A percentile compares a stretch with the other conserved stretches of the same genome.
Conservation (phyloP, 2,888 invertebrate species). For the Hydroisotoma schaefferi region DNA sequence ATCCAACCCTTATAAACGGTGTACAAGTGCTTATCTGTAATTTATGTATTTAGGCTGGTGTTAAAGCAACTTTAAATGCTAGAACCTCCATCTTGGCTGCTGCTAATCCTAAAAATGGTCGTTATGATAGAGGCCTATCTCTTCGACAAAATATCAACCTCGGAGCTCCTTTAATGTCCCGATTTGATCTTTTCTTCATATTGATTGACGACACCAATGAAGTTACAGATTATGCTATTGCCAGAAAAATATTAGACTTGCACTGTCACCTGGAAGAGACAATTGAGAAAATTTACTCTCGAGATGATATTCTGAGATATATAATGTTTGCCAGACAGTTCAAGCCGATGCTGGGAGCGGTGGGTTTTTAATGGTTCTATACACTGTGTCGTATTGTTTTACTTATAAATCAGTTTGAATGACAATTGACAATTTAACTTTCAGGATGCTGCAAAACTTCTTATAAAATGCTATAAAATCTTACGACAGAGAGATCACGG, state of each 20-base stretch:
- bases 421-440: constrained; percentile 20
- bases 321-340: constrained; percentile 96
- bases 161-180: constrained; percentile 96
- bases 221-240: constrained; percentile 94
- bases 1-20: too few relatives aligned
- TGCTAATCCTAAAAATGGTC: constrained; percentile 95
- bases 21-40: background rate
- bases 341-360: constrained; percentile 79
- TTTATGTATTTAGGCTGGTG: constrained; percentile 69
- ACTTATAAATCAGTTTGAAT: background rate
- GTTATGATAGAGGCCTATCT: constrained; percentile 90
- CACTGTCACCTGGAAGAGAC: constrained; percentile 80
- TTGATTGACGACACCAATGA: constrained; percentile 95
- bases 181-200: constrained; percentile 98
- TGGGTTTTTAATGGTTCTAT: constrained; percentile 51
- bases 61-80: constrained; percentile 95
- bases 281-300: constrained; percentile 75
- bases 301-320: constrained; percentile 87
- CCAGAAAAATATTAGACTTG: constrained; percentile 88
- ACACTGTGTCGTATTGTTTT: background rate
- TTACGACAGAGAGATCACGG: constrained; percentile 77
- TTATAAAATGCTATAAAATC: constrained; percentile 84
- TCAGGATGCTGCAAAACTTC: constrained; percentile 72
- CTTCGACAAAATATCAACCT: constrained; percentile 90
- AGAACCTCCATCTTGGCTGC: constrained; percentile 96